Conservation (phyloP, 2,888 invertebrate genomes). For the Smittia sp. region DNA sequence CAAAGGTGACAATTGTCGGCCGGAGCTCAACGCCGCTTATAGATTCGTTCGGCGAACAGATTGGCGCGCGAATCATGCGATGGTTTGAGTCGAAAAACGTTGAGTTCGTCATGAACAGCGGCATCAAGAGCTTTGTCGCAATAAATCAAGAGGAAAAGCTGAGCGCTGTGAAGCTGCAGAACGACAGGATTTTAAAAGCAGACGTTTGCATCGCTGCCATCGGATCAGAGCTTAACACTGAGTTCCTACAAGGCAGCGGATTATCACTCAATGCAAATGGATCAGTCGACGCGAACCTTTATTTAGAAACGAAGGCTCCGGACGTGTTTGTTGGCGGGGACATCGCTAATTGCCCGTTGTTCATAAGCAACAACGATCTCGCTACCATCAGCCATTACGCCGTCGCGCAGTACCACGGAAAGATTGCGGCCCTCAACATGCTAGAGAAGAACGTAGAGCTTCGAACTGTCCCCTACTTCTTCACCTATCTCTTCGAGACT, state of each 20-base stretch:
- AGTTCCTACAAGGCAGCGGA: constrained; percentile 72
- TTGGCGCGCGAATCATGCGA: constrained; percentile 71
- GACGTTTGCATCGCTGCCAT: constrained; percentile 83
- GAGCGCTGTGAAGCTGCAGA: constrained; percentile 64
- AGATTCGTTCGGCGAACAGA: constrained; percentile 69
- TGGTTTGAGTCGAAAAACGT: constrained; percentile 76
- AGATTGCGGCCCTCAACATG: constrained; percentile 83
- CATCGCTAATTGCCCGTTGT: constrained; percentile 84
- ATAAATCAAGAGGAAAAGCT: constrained; percentile 57
- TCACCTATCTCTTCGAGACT: constrained; percentile 85
- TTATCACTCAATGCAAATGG: constrained; percentile 67
- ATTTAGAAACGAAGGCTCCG: constrained; percentile 72
- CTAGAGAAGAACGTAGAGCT: constrained; percentile 63
- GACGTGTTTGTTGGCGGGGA: constrained; percentile 91
- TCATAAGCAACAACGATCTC: constrained; percentile 58
- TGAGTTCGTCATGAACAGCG: constrained; percentile 66
- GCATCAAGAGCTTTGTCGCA: constrained; percentile 60
- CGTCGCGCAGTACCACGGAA: constrained; percentile 88
- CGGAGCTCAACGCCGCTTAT: constrained; percentile 71
- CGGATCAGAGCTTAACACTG: constrained; percentile 77
- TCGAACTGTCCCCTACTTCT: constrained; percentile 85
- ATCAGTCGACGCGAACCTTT: constrained; percentile 64
- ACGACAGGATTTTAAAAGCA: constrained; percentile 69
- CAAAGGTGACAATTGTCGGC: constrained; percentile 77
- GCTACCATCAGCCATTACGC: constrained; percentile 87